A percentile compares a stretch with the other conserved stretches of the same genome.
These are phyloP conservation scores for Nesidiocoris tenuis DNA, from an alignment of 2,888 invertebrate genomes.

Conservation along the genomic window DNA sequence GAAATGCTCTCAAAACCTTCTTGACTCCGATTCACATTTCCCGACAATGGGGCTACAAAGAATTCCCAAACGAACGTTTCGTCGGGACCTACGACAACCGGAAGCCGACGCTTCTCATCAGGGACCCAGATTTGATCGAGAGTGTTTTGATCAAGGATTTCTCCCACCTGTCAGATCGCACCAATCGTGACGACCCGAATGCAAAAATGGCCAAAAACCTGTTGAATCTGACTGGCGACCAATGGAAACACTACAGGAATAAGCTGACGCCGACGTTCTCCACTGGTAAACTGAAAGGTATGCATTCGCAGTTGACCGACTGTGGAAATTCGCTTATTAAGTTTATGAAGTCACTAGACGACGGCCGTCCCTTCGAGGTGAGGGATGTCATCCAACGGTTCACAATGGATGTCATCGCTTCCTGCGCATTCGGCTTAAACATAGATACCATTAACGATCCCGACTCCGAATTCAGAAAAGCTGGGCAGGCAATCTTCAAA, in stretches of 20 bases:
- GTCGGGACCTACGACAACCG: conserved; percentile 58
- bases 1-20: not conserved
- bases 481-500: conserved; percentile 54
- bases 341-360: conserved; percentile 28
- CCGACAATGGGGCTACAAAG: conserved; percentile 38
- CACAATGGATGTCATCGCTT: conserved; percentile 58
- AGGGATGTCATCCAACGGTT: conserved; percentile 53
- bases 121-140: conserved; percentile 58
- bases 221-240: conserved; percentile 57
- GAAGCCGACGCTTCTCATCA: conserved; percentile 57
- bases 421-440: conserved; percentile 58
- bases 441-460: conserved; percentile 55
- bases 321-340: conserved; percentile 52
- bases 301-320: conserved; percentile 57
- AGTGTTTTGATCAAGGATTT: conserved; percentile 58
- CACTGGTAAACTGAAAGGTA: conserved; percentile 60
- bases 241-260: conserved; percentile 58
- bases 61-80: conserved; percentile 52
- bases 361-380: conserved; percentile 43
- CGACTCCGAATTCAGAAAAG: conserved; percentile 55
- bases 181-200: conserved; percentile 54
- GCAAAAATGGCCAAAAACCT: conserved; percentile 54
- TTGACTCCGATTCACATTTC: not conserved
- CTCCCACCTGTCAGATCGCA: conserved; percentile 57
- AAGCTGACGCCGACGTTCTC: conserved; percentile 61